A percentile compares a stretch with the other conserved stretches of the same genome.
These are phyloP conservation scores for Momotus momota DNA, from an alignment of 2,797 vertebrate species.

Conservation along the genomic window DNA sequence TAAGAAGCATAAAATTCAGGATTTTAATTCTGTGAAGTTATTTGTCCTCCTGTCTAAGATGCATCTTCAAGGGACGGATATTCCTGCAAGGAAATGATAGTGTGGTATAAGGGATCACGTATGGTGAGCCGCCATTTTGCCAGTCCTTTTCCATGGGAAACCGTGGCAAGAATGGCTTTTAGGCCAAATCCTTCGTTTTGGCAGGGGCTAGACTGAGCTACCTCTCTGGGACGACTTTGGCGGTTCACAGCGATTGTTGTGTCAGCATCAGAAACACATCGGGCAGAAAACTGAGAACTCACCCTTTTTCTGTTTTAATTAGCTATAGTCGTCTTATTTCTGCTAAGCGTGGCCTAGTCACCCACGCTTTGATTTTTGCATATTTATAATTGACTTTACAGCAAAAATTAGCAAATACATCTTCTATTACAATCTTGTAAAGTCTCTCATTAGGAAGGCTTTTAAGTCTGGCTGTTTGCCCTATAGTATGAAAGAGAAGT, in stretches of 20 bases:
- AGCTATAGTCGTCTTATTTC: conserved; percentile 19
- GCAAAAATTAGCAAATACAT: conserved; percentile 33
- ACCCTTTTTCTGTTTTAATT: conserved; percentile 51
- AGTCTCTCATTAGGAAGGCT: conserved; percentile 18
- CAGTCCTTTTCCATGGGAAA: not conserved
- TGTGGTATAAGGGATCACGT: not conserved
- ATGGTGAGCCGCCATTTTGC: not conserved
- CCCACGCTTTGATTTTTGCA: conserved; percentile 28
- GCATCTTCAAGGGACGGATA: not conserved
- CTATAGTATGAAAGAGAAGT: not conserved
- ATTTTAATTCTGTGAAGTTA: not conserved
- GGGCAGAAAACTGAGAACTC: conserved; percentile 38
- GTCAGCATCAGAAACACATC: conserved; percentile 29
- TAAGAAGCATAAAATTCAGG: not conserved
- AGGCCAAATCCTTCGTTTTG: conserved; percentile 24
- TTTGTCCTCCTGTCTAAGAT: not conserved
- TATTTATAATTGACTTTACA: conserved; percentile 37
- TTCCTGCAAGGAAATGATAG: not conserved
- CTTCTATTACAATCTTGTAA: conserved; percentile 9
- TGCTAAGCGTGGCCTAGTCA: conserved; percentile 12
- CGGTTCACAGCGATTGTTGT: conserved; percentile 52
- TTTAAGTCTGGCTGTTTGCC: conserved; percentile 27
- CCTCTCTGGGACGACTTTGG: conserved; percentile 8
- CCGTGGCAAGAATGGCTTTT: not conserved
- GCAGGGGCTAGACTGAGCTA: not conserved